Base-by-base conservation (phyloP, 2,113 vertebrate species). In the Zapornia atra region DNA sequence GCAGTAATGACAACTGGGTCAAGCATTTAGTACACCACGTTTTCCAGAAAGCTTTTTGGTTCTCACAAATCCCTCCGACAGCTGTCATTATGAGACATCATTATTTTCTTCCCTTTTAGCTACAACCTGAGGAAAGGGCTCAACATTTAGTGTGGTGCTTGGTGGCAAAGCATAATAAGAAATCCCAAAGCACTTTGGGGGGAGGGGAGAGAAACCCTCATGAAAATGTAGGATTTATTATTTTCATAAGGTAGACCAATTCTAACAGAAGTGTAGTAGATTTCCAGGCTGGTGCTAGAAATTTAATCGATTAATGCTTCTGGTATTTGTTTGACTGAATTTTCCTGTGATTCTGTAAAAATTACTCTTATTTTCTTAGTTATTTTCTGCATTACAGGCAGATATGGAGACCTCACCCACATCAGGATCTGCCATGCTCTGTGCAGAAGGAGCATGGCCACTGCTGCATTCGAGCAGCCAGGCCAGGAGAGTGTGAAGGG, bases 201-300 rank as follows among this genome's bases (percentile, higher is more conserved):
- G 44, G 44, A 46, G 44, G 44, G 16, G 44, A 46, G 44, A 46
- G 44, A 46, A 46, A 46, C 3, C n/a, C 69, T 70, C 61, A 77
- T 90, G 83, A 94, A 96, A 95, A 77, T 40, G 38, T 57, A 92
- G 70, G 77, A 96, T 97, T 97, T 96, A 95, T 97, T 94, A 94
- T 95, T 94, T 97, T 96, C 96, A 96, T 96, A 94, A 95, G 81
- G 36, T 75, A 86, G 76, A 69, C 82, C 65, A 78, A 10, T 84
- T 95, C 46, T 90, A 82, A 66, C 19, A 71, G 81, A 94, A 84
- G 33, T 66, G 50, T 12, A 31, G n/a, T 26, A 73, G 31, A 29
- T 76, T 94, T 97, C 33, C 31, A 87, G 90, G 15, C 19, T 57
- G 36, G 36, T 59, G 59, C 28, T 89, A 76, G 64, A 95, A 93